Evolutionary conservation across 2,113 vertebrate species (phyloP).

Genomic region (Columba livia): DNA sequence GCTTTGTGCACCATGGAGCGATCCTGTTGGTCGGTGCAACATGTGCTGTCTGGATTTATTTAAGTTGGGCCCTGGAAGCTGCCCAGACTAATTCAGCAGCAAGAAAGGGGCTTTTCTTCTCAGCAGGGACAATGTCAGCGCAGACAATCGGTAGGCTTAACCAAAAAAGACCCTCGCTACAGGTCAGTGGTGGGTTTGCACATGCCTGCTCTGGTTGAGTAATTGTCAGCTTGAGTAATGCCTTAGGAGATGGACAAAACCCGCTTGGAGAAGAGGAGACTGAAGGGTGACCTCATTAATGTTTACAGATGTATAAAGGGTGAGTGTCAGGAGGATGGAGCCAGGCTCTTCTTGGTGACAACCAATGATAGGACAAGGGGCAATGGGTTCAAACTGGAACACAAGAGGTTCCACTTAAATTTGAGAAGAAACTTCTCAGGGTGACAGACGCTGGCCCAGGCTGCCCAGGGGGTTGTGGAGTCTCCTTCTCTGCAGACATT

Average conservation of each 20-base stretch:
- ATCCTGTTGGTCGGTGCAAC: background rate
- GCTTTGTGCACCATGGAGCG: fast-evolving
- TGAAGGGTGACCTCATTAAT: too few species aligned
- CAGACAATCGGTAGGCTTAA: background rate
- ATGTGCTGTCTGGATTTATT: background rate
- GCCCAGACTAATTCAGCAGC: background rate
- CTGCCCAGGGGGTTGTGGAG: too few species aligned
- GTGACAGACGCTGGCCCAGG: too few species aligned
- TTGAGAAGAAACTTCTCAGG: too few species aligned
- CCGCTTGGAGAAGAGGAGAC: background rate
- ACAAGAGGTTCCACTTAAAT: too few species aligned
- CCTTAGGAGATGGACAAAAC: background rate
- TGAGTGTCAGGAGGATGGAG: too few species aligned
- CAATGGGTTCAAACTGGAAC: too few species aligned
- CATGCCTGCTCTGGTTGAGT: background rate
- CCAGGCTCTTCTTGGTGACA: too few species aligned
- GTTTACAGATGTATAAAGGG: too few species aligned
- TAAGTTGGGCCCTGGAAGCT: background rate
- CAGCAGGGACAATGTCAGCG: background rate
- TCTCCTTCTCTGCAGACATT: too few species aligned
- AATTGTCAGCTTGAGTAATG: background rate
- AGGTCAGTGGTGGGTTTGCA: background rate
- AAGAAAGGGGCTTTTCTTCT: background rate
- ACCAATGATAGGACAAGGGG: too few species aligned
- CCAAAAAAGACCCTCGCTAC: background rate